These are phyloP conservation scores for Xestia sexstrigata DNA, from an alignment of 2,888 invertebrate genomes.

Conservation along the genomic window DNA sequence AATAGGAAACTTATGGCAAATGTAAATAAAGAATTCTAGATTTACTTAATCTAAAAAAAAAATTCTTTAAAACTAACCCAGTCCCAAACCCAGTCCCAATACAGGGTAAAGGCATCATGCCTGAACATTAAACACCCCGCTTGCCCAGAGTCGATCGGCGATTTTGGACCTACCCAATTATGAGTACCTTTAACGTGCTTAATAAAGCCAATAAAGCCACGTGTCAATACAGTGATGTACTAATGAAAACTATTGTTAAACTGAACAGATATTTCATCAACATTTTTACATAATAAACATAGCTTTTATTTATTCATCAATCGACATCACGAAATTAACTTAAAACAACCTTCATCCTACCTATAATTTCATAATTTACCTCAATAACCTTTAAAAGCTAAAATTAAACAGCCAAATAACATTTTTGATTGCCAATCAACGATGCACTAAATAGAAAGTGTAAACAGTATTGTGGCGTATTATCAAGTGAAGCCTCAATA, in stretches of 20 bases:
- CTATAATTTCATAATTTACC: conserved; percentile 28
- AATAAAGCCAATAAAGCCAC: not conserved
- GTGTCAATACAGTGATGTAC: not conserved
- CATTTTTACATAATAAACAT: too few species aligned
- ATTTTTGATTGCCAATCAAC: conserved; percentile 63
- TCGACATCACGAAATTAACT: not conserved
- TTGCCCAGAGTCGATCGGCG: not conserved
- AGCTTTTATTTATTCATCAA: too few species aligned
- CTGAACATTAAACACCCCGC: not conserved
- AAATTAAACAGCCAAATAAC: conserved; percentile 47
- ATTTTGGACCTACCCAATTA: not conserved
- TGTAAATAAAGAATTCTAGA: not conserved
- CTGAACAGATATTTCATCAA: too few species aligned
- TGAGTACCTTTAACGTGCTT: not conserved
- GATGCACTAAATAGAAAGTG: conserved; percentile 60
- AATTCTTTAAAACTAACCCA: not conserved
- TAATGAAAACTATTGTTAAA: not conserved
- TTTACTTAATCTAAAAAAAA: not conserved
- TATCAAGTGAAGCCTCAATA: conserved; percentile 57
- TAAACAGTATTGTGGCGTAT: conserved; percentile 57
- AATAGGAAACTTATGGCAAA: not conserved
- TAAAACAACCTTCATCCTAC: too few species aligned
- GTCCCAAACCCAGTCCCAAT: not conserved
- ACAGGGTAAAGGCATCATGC: not conserved
- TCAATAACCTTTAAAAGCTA: conserved; percentile 26